These are phyloP conservation scores for Zoanthus solanderi DNA, from an alignment of 92 coral and sea anemone species.

Conservation along the genomic window DNA sequence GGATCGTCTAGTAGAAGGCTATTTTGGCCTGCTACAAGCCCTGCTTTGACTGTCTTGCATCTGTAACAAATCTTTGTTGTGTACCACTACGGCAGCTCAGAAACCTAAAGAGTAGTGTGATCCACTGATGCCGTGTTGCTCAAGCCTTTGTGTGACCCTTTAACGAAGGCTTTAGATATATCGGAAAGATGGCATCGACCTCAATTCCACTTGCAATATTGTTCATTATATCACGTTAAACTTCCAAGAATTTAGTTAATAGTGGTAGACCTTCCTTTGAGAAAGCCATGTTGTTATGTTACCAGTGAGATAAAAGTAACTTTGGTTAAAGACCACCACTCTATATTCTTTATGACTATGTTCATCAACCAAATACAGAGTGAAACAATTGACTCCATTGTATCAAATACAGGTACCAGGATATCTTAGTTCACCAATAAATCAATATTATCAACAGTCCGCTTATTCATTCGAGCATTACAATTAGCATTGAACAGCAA, in stretches of 20 bases:
- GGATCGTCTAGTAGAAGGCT: no score
- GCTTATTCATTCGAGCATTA: no score
- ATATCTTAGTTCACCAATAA: no score
- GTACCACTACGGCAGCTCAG: not conserved
- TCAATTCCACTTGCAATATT: not conserved
- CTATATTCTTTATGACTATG: no score
- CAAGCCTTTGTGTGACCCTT: not conserved
- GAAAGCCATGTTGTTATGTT: not conserved
- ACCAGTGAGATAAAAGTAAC: not conserved
- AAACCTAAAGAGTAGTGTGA: not conserved
- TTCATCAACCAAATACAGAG: no score
- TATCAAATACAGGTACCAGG: no score
- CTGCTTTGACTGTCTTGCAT: no score
- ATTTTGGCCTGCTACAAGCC: no score
- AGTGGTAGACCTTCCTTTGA: not conserved
- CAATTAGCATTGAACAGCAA: no score
- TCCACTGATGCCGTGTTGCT: not conserved
- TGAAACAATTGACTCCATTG: no score
- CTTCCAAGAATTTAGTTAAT: not conserved
- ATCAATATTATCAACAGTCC: no score
- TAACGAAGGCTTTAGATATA: not conserved
- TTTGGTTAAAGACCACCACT: not conserved
- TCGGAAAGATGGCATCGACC: not conserved
- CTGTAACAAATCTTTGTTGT: no score
- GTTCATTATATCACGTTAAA: not conserved